These are phyloP conservation scores for Limnephilus rhombicus DNA, from an alignment of 2,888 invertebrate genomes.

Conservation along the genomic window DNA sequence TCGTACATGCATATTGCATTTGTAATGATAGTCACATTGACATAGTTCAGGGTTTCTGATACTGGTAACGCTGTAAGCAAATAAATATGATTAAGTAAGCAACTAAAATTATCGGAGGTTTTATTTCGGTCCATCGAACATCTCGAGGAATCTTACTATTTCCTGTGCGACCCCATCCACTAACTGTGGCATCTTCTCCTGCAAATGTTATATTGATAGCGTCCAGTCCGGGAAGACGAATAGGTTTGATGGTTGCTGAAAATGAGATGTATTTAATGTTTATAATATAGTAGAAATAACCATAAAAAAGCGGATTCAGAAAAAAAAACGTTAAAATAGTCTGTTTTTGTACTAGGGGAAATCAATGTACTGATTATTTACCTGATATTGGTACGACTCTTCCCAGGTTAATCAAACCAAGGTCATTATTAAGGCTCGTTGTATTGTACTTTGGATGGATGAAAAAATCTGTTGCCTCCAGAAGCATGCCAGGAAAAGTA, in stretches of 20 bases:
- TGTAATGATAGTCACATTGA: constrained; percentile 72
- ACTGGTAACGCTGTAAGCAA: background rate
- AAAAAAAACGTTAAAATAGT: background rate
- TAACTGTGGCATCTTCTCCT: constrained; percentile 55
- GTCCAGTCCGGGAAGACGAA: constrained; percentile 50
- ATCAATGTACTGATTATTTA: background rate
- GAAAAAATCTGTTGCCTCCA: constrained; percentile 57
- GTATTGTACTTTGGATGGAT: constrained; percentile 58
- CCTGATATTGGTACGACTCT: constrained; percentile 69
- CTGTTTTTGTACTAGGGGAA: background rate
- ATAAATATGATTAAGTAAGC: background rate
- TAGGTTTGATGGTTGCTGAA: constrained; percentile 48
- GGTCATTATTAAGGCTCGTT: constrained; percentile 57
- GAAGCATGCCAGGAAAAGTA: constrained; percentile 66
- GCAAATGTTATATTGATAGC: constrained; percentile 27
- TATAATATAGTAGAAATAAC: no score
- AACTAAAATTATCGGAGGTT: background rate
- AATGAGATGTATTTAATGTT: background rate
- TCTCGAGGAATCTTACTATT: constrained; percentile 41
- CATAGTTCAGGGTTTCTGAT: constrained; percentile 72
- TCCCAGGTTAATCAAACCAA: constrained; percentile 58
- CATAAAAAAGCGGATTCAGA: background rate
- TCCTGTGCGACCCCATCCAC: constrained; percentile 53
- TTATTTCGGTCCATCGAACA: background rate
- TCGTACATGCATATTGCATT: constrained; percentile 71